These are phyloP conservation scores for Seira sanloemensis DNA, from an alignment of 2,888 invertebrate species.

Conservation along the genomic window DNA sequence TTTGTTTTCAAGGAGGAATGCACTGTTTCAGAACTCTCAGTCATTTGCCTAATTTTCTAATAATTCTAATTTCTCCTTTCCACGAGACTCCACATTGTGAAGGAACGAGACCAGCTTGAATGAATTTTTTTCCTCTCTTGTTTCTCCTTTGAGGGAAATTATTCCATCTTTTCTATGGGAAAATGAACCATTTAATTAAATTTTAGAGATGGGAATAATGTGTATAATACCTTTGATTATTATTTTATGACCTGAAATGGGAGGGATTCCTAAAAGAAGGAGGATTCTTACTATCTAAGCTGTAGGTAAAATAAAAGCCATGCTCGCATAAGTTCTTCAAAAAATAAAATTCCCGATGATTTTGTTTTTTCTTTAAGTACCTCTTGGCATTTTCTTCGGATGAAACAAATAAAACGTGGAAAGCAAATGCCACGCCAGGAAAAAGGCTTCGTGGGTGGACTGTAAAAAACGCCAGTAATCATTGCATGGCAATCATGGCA, in stretches of 20 bases:
- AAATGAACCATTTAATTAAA: constrained; percentile 63
- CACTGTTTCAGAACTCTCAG: background rate
- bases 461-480: constrained; percentile 47
- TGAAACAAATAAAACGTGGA: constrained; percentile 20
- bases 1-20: too few species aligned
- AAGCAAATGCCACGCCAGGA: background rate
- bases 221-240: constrained; percentile 49
- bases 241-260: constrained; percentile 30
- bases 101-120: background rate
- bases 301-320: constrained; percentile 54
- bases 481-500: background rate
- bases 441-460: constrained; percentile 59
- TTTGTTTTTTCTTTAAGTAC: constrained; percentile 61
- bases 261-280: constrained; percentile 35
- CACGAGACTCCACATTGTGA: background rate
- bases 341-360: constrained; percentile 56
- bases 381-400: constrained; percentile 51
- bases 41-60: constrained; percentile 47
- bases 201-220: constrained; percentile 49
- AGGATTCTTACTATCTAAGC: constrained; percentile 50
- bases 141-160: background rate
- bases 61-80: constrained; percentile 42
- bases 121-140: background rate
- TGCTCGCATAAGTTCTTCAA: background rate
- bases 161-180: constrained; percentile 48